These are phyloP conservation scores for Heliconius charithonia DNA, from an alignment of 2,888 invertebrate genomes.

Conservation along the genomic window DNA sequence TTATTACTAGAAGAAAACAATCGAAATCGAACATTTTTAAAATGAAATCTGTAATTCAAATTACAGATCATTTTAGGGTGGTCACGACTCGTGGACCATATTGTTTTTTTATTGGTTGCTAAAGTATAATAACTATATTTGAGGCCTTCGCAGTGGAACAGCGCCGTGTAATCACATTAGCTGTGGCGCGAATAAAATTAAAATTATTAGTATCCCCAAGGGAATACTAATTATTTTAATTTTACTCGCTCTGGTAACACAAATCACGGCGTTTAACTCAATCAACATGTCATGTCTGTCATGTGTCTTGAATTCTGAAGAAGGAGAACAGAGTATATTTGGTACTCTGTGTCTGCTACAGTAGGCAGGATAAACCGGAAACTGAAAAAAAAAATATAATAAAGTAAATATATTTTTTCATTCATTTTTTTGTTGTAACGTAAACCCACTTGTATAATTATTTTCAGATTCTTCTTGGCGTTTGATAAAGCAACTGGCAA, in stretches of 20 bases:
- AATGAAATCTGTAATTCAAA: not conserved
- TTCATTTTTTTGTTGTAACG: too few species aligned
- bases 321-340: too few species aligned
- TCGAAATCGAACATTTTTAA: not conserved
- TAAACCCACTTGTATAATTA: not conserved
- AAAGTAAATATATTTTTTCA: too few species aligned
- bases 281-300: not conserved
- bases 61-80: not conserved
- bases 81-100: not conserved
- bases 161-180: not conserved
- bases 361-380: too few species aligned
- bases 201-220: too few species aligned
- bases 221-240: not conserved
- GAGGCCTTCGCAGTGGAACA: too few species aligned
- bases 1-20: not conserved
- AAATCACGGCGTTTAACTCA: not conserved
- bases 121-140: too few species aligned
- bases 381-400: too few species aligned
- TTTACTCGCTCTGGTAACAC: not conserved
- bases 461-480: slow-evolving; percentile 88
- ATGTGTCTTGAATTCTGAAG: too few species aligned
- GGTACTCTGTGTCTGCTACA: too few species aligned
- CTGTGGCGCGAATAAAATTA: too few species aligned
- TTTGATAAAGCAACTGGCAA: slow-evolving; percentile 89
- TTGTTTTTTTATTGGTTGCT: not conserved